Conservation (phyloP, 2,113 vertebrate genomes). For the Alosa alosa region DNA sequence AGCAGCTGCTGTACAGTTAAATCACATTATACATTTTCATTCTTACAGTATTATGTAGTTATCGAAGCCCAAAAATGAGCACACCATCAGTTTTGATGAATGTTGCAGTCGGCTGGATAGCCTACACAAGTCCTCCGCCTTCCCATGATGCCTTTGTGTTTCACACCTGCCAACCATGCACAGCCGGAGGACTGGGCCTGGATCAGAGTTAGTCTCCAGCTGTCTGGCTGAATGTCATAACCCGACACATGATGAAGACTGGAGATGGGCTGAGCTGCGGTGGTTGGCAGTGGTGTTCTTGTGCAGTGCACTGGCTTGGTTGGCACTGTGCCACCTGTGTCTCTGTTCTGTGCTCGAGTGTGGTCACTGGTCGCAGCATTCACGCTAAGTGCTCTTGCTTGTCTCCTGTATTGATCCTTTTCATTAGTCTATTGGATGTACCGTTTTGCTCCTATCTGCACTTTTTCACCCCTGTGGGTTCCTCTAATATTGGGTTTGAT, state of each 20-base stretch:
- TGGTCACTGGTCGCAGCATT: neutral
- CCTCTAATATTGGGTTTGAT: neutral
- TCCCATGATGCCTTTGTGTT: neutral
- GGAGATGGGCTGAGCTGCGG: neutral
- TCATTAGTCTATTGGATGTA: neutral
- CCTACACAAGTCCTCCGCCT: no score
- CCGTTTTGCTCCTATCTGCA: neutral
- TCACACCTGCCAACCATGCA: neutral
- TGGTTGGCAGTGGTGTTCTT: neutral
- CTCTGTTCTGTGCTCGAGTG: neutral
- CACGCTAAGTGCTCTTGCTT: neutral
- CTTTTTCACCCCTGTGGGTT: neutral
- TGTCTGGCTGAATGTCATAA: neutral
- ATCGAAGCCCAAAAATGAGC: neutral
- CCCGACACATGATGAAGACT: neutral
- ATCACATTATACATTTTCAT: neutral
- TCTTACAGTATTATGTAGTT: neutral
- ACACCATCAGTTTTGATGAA: no score
- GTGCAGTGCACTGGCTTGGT: neutral
- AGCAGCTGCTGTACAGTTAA: neutral
- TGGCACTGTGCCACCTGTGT: neutral
- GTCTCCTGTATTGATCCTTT: neutral
- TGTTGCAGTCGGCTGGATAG: no score
- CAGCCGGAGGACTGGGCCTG: neutral
- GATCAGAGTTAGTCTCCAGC: no score